A percentile compares a stretch with the other conserved stretches of the same genome.
phyloP scores from a whole-genome alignment of 2,888 invertebrate species.

The Plusia festucae region DNA sequence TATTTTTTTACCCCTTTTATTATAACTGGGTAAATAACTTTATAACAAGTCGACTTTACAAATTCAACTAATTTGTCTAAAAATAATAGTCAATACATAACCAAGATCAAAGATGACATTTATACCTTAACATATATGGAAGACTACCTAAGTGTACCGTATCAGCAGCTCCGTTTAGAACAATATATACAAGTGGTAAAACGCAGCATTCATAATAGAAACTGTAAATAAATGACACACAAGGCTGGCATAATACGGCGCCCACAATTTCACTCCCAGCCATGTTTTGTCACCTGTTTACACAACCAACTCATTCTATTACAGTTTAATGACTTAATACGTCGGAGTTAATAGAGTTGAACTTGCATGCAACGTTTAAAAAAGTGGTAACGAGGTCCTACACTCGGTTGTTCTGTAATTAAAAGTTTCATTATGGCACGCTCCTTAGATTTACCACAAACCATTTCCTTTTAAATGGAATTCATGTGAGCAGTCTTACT shows the following conservation, averaged over 20 bases:
- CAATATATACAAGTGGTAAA: constrained; percentile 14
- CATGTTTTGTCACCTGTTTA: constrained; percentile 12
- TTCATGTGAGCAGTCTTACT: constrained; percentile 2
- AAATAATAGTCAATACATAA: no score
- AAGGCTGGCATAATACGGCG: constrained; percentile 7
- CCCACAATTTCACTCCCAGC: constrained; percentile 9
- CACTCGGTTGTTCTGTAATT: background rate
- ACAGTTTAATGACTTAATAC: constrained; percentile 3
- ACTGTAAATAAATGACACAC: constrained; percentile 1
- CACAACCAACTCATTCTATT: constrained; percentile 8
- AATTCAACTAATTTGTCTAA: no score
- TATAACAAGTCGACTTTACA: no score
- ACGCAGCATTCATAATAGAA: constrained; percentile 8
- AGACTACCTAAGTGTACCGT: no score
- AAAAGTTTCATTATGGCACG: background rate
- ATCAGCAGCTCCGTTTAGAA: background rate
- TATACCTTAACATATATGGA: no score
- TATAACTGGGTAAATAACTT: no score
- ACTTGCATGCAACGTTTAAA: constrained; percentile 1
- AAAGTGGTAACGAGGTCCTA: background rate
- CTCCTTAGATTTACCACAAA: background rate
- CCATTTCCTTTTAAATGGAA: constrained; percentile 2
- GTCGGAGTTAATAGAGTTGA: constrained; percentile 3
- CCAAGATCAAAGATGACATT: no score
- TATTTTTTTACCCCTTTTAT: background rate